Base-by-base conservation (phyloP, 1,140 invertebrate species). In the Drepana arcuata region DNA sequence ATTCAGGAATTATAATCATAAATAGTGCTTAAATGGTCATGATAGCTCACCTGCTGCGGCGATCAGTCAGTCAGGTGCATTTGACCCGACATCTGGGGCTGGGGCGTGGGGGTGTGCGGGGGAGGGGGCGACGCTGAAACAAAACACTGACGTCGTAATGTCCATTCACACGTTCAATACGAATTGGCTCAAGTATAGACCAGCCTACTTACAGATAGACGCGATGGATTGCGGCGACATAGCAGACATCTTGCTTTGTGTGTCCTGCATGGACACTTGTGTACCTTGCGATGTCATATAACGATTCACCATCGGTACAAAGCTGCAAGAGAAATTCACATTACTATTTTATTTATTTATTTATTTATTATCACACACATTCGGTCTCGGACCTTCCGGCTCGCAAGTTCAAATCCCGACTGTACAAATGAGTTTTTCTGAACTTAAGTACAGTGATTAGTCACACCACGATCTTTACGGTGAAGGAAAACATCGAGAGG, bases 281-380 rank as follows among this genome's bases (percentile, higher is more conserved):
- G 83, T 84, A 35, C 83, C 79, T 48, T 83, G 83, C 4, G 82
- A 83, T 13, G 82, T 84, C 77, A 84, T 82, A 52, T 84, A 84
- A 14, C 82, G 75, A 41, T 82, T 83, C 48, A 84, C 80, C 74
- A 84, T 73, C 33, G 83, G 83, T 32, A 82, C 83, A 41, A 83
- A 84, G 41, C 80, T 84, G 63, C n/a, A n/a, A n/a, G n/a, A n/a
- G n/a, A n/a, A n/a, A n/a, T n/a, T n/a, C n/a, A n/a, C n/a, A n/a
- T n/a, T n/a, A n/a, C n/a, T n/a, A n/a, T n/a, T n/a, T n/a, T n/a
- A n/a, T n/a, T n/a, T n/a, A n/a, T n/a, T n/a, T n/a, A n/a, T n/a
- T n/a, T n/a, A n/a, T n/a, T n/a, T n/a, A n/a, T n/a, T n/a, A n/a
- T n/a, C n/a, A n/a, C n/a, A n/a, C n/a, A n/a, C n/a, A n/a, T n/a